Percentiles rank a stretch among this genome's conserved stretches.
Conservation (phyloP, 1,140 invertebrate species). For the Euura lappo region DNA sequence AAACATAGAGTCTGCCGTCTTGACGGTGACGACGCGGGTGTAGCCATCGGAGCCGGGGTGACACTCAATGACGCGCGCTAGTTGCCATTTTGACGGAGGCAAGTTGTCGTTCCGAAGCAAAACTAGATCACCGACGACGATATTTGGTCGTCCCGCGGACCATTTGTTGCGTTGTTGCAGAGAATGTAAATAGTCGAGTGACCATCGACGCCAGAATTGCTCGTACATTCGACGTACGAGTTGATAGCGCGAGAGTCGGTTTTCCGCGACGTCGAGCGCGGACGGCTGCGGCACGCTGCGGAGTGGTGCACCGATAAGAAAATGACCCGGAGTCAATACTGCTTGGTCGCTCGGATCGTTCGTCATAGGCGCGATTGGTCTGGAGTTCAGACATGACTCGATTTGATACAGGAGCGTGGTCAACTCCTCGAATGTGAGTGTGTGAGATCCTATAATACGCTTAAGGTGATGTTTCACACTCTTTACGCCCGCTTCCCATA, state of each 20-base stretch:
- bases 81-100: not conserved
- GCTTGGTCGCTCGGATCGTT: constrained; percentile 26
- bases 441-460: constrained; percentile 6
- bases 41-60: not conserved
- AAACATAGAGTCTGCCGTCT: not conserved
- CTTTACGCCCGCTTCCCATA: constrained; percentile 39
- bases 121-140: not conserved
- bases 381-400: constrained; percentile 43
- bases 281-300: constrained; percentile 11
- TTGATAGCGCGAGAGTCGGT: not conserved
- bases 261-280: not conserved
- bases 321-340: constrained; percentile 33
- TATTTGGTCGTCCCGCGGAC: not conserved
- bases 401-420: constrained; percentile 36
- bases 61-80: not conserved
- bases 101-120: not conserved
- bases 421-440: constrained; percentile 33
- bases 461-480: constrained; percentile 31
- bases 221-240: not conserved
- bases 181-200: not conserved
- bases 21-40: not conserved
- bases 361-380: constrained; percentile 30
- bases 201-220: not conserved
- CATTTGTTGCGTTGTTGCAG: not conserved
- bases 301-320: constrained; percentile 35